Conservation (phyloP, 2,113 vertebrate species). For the Origma solitaria region DNA sequence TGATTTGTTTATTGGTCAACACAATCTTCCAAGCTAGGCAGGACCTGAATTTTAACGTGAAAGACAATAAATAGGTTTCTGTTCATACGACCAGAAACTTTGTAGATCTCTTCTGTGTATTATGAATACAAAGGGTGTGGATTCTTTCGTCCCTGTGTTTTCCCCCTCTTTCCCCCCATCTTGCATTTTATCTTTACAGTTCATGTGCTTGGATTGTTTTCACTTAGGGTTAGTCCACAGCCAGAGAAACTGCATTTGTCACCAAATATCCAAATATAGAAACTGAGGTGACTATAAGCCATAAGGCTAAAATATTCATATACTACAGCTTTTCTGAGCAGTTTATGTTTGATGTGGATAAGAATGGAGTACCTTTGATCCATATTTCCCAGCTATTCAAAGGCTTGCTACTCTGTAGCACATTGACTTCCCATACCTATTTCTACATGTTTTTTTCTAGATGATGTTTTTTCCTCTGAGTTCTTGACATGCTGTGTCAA, state of each 20-base stretch:
- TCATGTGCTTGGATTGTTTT: constrained; percentile 6
- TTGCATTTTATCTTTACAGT: constrained; percentile 18
- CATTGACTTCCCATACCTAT: neutral
- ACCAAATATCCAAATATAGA: constrained; percentile 32
- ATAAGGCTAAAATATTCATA: neutral
- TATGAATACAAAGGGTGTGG: neutral
- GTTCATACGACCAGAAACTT: neutral
- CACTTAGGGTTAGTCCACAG: constrained; percentile 14
- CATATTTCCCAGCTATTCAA: neutral
- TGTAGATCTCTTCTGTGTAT: neutral
- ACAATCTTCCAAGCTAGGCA: neutral
- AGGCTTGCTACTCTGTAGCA: neutral
- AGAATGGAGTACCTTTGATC: constrained; percentile 9
- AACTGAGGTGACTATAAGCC: neutral
- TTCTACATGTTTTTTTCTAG: neutral
- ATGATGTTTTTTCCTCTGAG: neutral
- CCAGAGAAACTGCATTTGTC: constrained; percentile 10
- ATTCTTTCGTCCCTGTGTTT: neutral
- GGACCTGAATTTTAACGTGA: neutral
- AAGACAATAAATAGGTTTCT: constrained; percentile 2
- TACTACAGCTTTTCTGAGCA: neutral
- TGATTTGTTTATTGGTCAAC: neutral
- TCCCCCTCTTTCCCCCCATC: neutral
- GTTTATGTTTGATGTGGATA: neutral
- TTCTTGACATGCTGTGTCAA: neutral